Evolutionary conservation across 2,888 invertebrate genomes (phyloP).

Genomic region (Apodemia zela): DNA sequence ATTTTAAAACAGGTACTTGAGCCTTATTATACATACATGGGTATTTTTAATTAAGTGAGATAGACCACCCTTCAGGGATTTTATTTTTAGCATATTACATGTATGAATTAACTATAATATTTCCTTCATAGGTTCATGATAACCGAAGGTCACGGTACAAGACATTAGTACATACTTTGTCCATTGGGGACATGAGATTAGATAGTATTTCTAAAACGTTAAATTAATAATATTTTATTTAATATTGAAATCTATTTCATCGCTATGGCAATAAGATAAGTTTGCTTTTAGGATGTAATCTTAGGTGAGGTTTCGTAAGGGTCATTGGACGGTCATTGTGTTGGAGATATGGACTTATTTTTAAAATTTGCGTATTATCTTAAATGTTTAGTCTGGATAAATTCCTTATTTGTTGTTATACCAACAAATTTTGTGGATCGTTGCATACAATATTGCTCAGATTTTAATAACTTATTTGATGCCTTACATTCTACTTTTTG

Average conservation of each 20-base stretch:
- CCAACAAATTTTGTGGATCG: no score
- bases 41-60: no score
- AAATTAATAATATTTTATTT: neutral
- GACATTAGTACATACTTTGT: slow-evolving; percentile 19
- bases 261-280: slow-evolving; percentile 4
- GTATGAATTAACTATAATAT: neutral
- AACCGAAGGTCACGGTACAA: slow-evolving; percentile 22
- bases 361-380: neutral
- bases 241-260: neutral
- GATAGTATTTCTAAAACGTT: no score
- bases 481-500: no score
- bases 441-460: no score
- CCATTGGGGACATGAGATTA: slow-evolving; percentile 27
- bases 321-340: slow-evolving; percentile 2
- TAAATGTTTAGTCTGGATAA: slow-evolving; percentile 3
- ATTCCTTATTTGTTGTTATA: neutral
- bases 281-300: neutral
- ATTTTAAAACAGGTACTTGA: no score
- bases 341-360: neutral
- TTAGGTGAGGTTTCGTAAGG: slow-evolving; percentile 7
- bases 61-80: no score
- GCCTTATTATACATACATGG: no score
- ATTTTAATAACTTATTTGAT: no score
- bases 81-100: no score
- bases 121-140: slow-evolving; percentile 18